These are phyloP conservation scores for Drosophila leontia DNA, from an alignment of 1,140 invertebrate genomes.

Conservation along the genomic window DNA sequence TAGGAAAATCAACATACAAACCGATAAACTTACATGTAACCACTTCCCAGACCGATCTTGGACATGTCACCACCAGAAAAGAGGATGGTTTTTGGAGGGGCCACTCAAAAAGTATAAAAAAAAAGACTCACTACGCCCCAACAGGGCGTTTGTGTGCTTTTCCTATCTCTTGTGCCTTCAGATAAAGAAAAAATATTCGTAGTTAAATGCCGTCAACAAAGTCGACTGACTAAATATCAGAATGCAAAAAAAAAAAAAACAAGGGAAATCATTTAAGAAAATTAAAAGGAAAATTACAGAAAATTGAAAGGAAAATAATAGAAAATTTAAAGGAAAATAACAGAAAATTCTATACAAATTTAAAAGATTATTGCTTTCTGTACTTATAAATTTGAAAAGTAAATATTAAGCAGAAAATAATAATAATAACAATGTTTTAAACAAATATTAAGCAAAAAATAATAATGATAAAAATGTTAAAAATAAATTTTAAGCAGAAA, in stretches of 20 bases:
- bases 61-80: conserved; percentile 18
- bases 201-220: conserved; percentile 7
- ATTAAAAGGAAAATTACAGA: neutral
- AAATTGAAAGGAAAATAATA: no score
- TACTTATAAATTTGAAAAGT: no score
- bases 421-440: no score
- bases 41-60: conserved; percentile 14
- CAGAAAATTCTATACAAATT: no score
- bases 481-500: neutral
- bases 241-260: conserved; percentile 11
- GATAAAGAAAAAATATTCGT: conserved; percentile 26
- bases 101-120: neutral
- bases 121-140: neutral
- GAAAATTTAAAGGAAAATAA: no score
- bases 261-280: conserved; percentile 4
- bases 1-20: conserved; percentile 10
- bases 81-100: neutral
- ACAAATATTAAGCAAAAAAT: no score
- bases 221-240: no score
- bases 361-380: no score
- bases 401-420: no score
- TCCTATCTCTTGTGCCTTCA: conserved; percentile 6
- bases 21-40: conserved; percentile 18
- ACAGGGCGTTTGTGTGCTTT: conserved; percentile 23
- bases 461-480: no score